These are phyloP conservation scores for Resseliella maxima DNA, from an alignment of 2,888 invertebrate genomes.

Conservation along the genomic window DNA sequence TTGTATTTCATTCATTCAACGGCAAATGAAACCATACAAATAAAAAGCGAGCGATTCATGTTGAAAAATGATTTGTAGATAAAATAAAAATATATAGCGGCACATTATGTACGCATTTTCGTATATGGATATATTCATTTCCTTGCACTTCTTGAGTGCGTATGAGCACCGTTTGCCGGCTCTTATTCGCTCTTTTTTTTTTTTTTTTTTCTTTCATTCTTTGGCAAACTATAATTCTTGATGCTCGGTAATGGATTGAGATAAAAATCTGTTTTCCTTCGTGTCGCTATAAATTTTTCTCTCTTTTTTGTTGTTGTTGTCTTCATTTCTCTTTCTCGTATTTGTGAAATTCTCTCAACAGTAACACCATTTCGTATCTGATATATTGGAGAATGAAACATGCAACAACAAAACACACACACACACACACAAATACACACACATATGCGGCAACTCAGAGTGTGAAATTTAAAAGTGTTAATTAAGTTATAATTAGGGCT, in stretches of 20 bases:
- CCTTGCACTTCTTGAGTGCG: neutral
- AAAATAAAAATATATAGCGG: neutral
- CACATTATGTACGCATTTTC: neutral
- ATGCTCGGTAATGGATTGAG: conserved; percentile 22
- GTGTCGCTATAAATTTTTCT: neutral
- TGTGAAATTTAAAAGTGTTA: conserved; percentile 53
- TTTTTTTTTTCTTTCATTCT: neutral
- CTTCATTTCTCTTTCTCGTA: neutral
- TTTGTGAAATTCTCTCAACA: neutral
- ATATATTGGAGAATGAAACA: conserved; percentile 18
- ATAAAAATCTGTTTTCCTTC: conserved; percentile 25
- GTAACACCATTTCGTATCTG: conserved; percentile 35
- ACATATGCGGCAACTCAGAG: neutral
- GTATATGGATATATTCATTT: conserved; percentile 15
- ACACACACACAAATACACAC: neutral
- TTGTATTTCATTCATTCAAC: neutral
- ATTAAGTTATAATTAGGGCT: conserved; percentile 46
- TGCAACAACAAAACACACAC: conserved; percentile 23
- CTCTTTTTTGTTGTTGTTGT: neutral
- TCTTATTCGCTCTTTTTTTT: neutral
- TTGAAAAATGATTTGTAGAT: conserved; percentile 24
- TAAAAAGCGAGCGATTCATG: neutral
- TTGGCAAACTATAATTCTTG: neutral
- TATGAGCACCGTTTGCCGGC: neutral
- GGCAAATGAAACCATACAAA: neutral